Conservation (phyloP, 2,888 invertebrate species). For the Scaptomyza polygonia region DNA sequence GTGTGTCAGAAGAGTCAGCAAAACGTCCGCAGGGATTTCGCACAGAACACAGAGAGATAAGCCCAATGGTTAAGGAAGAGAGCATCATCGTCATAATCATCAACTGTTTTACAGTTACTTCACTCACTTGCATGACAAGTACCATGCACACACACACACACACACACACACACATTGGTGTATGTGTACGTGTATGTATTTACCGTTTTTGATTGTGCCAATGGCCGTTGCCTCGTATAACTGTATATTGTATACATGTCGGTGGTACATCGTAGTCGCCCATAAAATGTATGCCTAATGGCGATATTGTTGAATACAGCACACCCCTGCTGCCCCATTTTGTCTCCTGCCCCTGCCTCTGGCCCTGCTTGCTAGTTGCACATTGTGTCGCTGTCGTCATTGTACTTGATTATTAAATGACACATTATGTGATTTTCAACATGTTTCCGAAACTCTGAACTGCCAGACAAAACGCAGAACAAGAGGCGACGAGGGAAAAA, state of each 20-base stretch:
- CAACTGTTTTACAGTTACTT: constrained; percentile 24
- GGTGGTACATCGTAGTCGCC: constrained; percentile 31
- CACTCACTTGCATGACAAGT: constrained; percentile 16
- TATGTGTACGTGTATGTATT: neutral
- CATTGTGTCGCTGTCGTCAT: constrained; percentile 68
- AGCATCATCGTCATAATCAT: constrained; percentile 21
- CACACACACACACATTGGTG: neutral
- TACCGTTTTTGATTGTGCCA: constrained; percentile 58
- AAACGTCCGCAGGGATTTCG: constrained; percentile 56
- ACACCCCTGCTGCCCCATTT: constrained; percentile 1
- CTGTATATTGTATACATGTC: constrained; percentile 20
- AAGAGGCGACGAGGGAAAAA: neutral
- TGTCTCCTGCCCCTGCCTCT: constrained; percentile 1
- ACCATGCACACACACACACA: neutral
- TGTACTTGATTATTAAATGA: constrained; percentile 82
- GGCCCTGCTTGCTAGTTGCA: constrained; percentile 48
- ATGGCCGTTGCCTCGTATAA: constrained; percentile 57
- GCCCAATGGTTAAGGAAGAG: constrained; percentile 29
- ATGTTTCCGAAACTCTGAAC: constrained; percentile 54
- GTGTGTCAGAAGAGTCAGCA: constrained; percentile 6
- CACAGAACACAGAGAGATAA: constrained; percentile 30
- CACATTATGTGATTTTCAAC: constrained; percentile 83
- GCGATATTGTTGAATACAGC: constrained; percentile 71
- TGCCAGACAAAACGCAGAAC: constrained; percentile 23
- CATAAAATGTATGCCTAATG: constrained; percentile 78